Percentiles rank a stretch among this genome's conserved stretches.
Evolutionary conservation across 2,113 vertebrate species (phyloP).

Genomic region (Syngnathus scovelli): DNA sequence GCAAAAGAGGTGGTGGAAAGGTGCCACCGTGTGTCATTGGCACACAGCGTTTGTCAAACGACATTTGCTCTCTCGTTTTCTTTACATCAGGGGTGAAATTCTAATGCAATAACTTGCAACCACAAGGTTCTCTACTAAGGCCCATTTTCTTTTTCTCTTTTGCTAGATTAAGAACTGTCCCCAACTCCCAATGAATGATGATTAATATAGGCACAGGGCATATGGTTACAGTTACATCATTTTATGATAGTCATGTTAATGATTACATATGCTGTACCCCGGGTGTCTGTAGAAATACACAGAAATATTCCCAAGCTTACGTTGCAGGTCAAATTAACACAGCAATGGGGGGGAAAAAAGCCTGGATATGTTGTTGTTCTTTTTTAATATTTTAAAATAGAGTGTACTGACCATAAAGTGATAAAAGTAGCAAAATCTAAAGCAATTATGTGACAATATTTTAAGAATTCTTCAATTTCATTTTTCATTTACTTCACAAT

Average conservation of each 20-base stretch:
- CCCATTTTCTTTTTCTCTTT: neutral
- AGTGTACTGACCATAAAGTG: neutral
- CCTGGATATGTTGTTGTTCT: no score
- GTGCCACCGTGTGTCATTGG: slow-evolving; percentile 43
- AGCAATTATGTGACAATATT: neutral
- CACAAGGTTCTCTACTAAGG: neutral
- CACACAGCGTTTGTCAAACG: slow-evolving; percentile 47
- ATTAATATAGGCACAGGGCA: neutral
- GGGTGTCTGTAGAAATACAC: no score
- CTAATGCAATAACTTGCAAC: neutral
- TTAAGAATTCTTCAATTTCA: neutral
- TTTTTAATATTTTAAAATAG: neutral
- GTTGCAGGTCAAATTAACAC: neutral
- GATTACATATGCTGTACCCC: neutral
- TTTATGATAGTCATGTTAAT: neutral
- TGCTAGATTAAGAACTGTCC: neutral
- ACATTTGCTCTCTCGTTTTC: neutral
- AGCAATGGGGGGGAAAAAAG: no score
- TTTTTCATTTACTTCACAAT: neutral
- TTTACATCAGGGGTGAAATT: neutral
- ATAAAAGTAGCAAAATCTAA: no score
- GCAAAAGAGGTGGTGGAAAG: slow-evolving; percentile 32
- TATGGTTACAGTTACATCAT: neutral
- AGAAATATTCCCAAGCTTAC: neutral
- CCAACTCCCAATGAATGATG: neutral